Evolutionary conservation across 2,113 vertebrate species (phyloP).

Genomic region (Uria lomvia): DNA sequence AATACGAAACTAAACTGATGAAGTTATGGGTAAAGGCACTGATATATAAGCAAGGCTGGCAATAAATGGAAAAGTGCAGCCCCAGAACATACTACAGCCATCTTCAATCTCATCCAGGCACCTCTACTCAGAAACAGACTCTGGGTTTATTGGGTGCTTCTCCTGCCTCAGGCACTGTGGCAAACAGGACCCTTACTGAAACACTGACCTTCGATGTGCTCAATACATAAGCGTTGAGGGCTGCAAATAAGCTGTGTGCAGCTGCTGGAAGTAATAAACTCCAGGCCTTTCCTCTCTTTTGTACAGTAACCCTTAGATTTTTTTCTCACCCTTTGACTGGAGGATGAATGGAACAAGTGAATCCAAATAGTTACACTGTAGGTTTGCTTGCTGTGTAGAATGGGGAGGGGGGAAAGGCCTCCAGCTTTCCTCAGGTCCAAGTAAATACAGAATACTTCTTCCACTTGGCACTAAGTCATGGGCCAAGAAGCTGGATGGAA

Average conservation of each 20-base stretch:
- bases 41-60: neutral
- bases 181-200: neutral
- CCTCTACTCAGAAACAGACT: neutral
- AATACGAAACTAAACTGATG: neutral
- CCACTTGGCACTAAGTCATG: neutral
- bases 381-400: neutral
- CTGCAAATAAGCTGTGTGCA: neutral
- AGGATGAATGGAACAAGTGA: neutral
- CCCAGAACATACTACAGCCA: neutral
- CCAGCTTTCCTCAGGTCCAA: neutral
- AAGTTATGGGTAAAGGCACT: neutral
- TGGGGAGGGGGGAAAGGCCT: neutral
- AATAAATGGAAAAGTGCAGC: neutral
- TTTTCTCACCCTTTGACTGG: neutral
- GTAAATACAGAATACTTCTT: neutral
- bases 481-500: neutral
- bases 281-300: neutral
- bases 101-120: neutral
- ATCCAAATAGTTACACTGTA: neutral
- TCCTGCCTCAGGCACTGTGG: neutral
- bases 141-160: neutral
- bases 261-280: neutral
- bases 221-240: neutral
- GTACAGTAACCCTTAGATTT: neutral
- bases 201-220: neutral